phyloP scores from a whole-genome alignment of 37 sponge, comb jelly and placozoan species.

The Beroe ovata region DNA sequence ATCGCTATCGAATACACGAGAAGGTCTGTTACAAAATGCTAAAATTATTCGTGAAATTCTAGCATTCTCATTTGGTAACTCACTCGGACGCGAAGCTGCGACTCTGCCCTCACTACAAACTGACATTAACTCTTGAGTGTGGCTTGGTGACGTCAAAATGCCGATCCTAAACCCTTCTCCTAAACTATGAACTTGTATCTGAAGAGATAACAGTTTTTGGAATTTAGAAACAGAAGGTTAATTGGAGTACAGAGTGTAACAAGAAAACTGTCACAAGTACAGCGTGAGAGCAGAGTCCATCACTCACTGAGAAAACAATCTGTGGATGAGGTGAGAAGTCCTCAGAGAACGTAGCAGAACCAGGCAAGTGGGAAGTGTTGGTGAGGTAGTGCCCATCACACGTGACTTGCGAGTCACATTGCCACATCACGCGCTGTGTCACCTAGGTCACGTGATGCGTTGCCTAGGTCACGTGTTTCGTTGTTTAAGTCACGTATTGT shows the following conservation, averaged over 20 bases:
- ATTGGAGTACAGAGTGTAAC: too few relatives aligned
- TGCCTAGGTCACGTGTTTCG: background rate
- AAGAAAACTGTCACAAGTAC: too few relatives aligned
- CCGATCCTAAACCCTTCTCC: background rate
- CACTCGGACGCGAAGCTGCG: slow-evolving; percentile 1
- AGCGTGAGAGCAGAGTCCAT: too few relatives aligned
- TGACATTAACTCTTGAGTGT: background rate
- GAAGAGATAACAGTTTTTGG: too few relatives aligned
- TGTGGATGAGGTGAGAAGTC: slow-evolving; percentile 2
- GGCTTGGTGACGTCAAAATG: background rate
- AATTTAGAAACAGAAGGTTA: too few relatives aligned
- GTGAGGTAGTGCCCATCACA: slow-evolving; percentile 43
- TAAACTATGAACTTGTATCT: background rate
- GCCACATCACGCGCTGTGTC: background rate
- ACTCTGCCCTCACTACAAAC: slow-evolving; percentile 22
- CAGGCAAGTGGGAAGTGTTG: background rate
- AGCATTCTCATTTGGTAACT: too few relatives aligned
- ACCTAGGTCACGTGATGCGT: background rate
- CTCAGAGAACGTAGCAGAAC: background rate
- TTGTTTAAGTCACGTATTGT: background rate
- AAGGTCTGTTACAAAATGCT: too few relatives aligned
- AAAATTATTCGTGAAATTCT: too few relatives aligned
- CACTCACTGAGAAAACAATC: background rate
- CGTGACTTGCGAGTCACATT: background rate
- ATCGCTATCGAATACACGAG: too few relatives aligned